phyloP scores from a whole-genome alignment of 1,140 invertebrate species.

The Sycobia sp. region DNA sequence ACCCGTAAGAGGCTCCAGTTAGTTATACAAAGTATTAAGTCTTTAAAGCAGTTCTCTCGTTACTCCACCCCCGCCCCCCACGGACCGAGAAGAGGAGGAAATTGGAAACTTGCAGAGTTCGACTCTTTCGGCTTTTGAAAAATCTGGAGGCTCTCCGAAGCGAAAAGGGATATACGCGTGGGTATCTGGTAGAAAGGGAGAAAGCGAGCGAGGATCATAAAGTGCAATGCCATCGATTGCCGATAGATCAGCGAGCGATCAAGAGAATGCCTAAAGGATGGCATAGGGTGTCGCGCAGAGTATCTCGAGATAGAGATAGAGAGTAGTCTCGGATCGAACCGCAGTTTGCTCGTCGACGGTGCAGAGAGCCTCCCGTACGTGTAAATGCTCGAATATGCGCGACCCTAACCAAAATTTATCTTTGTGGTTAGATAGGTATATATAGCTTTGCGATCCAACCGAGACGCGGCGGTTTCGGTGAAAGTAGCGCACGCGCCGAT shows the following conservation, averaged over 20 bases:
- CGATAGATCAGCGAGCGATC: no score
- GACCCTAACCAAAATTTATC: constrained; percentile 28
- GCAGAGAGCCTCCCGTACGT: not conserved
- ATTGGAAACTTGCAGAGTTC: not conserved
- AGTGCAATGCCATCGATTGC: no score
- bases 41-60: no score
- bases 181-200: not conserved
- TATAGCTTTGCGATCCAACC: no score
- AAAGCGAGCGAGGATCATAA: not conserved
- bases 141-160: no score
- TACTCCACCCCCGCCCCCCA: no score
- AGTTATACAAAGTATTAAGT: no score
- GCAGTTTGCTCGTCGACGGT: constrained; percentile 14
- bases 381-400: constrained; percentile 28
- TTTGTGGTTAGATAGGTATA: no score
- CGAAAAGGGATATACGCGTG: not conserved
- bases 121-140: no score
- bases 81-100: not conserved
- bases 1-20: no score
- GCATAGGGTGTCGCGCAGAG: not conserved
- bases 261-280: not conserved
- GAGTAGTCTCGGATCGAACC: not conserved
- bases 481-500: not conserved
- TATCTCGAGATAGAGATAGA: no score
- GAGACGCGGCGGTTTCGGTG: no score